Base-by-base conservation (phyloP, 2,888 invertebrate species). In the Drosophila gaucha region DNA sequence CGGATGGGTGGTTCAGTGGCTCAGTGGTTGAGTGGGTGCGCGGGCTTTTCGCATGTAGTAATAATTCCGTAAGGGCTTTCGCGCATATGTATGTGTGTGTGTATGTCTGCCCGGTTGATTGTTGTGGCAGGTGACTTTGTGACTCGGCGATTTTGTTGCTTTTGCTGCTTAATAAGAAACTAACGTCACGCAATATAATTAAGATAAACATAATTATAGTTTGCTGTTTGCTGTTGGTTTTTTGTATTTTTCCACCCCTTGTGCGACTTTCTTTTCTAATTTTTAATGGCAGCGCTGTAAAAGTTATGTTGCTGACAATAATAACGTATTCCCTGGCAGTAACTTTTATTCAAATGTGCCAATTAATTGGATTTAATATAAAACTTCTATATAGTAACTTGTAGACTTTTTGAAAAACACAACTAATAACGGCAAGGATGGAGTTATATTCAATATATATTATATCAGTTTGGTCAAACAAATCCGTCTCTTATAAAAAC, bases 121-220 rank as follows among this genome's bases (percentile, higher is more conserved):
- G 68, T 77, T 76, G 68, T 72, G 71, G 66, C 71, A 72, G 66
- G 66, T 66, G 78, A 84, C 82, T 84, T 51, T 62, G 69, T 74
- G 77, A 79, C 83, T 80, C 55, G 63, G 65, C 74, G 77, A 79
- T 74, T 80, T 82, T 83, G 77, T 74, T 68, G 77, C 74, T 47
- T 58, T 65, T 60, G 78, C 64, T 62, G 75, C 73, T 76, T 83
- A 86, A 87, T 82, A 87, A 70, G 80, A 80, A 83, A 86, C 86
- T 67, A 80, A 70, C 78, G 72, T 86, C 85, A 85, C 86, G 85
- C 86, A 83, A 86, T 85, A 85, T 83, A 88, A 85, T 85, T 85
- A 88, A 88, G 88, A 85, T 85, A 85, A 85, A 86, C 86, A 86
- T 85, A 88, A 88, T 85, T 86, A 86, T 83, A 76, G 84, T 83